A percentile compares a stretch with the other conserved stretches of the same genome.
These are phyloP conservation scores for Ashinkailepas kermadecensis DNA, from an alignment of 2,888 invertebrate genomes.

Conservation along the genomic window DNA sequence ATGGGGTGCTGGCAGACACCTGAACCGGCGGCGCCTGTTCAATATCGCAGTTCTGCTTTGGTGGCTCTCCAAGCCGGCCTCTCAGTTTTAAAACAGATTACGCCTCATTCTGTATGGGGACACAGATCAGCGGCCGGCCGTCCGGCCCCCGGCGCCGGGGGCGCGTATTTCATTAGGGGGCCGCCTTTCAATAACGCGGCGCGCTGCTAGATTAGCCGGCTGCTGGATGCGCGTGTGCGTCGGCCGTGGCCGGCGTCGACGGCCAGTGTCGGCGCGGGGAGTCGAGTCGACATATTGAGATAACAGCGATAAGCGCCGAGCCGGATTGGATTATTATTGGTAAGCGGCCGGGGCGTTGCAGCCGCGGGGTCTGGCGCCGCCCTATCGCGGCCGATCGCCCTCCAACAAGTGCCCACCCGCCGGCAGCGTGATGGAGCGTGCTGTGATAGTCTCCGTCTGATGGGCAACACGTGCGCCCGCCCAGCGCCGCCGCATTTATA, in stretches of 20 bases:
- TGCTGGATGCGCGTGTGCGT: neutral
- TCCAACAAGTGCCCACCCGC: neutral
- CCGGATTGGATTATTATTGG: conserved; percentile 8
- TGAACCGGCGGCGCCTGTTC: neutral
- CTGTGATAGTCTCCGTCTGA: conserved; percentile 15
- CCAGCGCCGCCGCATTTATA: conserved; percentile 1
- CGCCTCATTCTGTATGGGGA: neutral
- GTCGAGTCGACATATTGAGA: neutral
- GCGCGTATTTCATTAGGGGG: conserved; percentile 9
- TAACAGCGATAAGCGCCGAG: conserved; percentile 3
- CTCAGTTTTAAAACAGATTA: conserved; percentile 22
- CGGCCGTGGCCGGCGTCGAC: neutral
- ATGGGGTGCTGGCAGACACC: neutral
- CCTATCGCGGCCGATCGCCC: neutral
- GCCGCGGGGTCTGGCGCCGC: neutral
- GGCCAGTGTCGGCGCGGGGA: neutral
- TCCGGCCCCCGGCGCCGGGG: neutral
- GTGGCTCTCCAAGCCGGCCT: neutral
- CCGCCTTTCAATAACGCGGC: neutral
- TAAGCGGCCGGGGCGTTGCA: too few relatives aligned
- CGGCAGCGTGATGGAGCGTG: conserved; percentile 15
- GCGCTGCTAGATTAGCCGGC: neutral
- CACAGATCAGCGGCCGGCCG: neutral
- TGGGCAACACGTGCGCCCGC: neutral
- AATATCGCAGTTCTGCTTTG: conserved; percentile 1